A percentile compares a stretch with the other conserved stretches of the same genome.
Conservation (phyloP, 2,797 vertebrate genomes). For the Sebastes reedi region DNA sequence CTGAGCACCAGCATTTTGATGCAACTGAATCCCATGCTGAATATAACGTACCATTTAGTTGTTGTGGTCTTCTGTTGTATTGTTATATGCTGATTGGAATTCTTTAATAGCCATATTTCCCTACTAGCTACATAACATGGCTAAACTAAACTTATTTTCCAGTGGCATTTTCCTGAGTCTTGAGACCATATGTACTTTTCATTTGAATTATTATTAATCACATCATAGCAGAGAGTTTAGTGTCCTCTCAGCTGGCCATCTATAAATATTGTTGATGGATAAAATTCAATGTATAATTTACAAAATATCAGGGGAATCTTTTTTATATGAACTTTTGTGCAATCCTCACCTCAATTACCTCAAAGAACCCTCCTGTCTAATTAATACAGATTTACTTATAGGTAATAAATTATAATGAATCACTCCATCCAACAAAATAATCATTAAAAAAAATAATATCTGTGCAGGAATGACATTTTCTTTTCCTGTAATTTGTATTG, state of each 20-base stretch:
- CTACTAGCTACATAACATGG: neutral
- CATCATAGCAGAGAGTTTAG: neutral
- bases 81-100: neutral
- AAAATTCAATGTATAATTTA: neutral
- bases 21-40: neutral
- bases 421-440: neutral
- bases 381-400: neutral
- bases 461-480: neutral
- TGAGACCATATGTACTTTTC: neutral
- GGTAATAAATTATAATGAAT: neutral
- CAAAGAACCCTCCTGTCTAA: neutral
- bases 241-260: neutral
- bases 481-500: neutral
- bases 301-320: neutral
- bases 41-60: neutral
- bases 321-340: neutral
- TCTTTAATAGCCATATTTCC: neutral
- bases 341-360: neutral
- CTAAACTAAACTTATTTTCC: neutral
- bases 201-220: neutral
- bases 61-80: neutral
- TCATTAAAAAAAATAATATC: neutral
- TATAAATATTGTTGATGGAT: neutral
- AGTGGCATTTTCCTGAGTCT: neutral
- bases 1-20: neutral